phyloP scores from a whole-genome alignment of 2,888 invertebrate genomes.

The Drosophila cognata region DNA sequence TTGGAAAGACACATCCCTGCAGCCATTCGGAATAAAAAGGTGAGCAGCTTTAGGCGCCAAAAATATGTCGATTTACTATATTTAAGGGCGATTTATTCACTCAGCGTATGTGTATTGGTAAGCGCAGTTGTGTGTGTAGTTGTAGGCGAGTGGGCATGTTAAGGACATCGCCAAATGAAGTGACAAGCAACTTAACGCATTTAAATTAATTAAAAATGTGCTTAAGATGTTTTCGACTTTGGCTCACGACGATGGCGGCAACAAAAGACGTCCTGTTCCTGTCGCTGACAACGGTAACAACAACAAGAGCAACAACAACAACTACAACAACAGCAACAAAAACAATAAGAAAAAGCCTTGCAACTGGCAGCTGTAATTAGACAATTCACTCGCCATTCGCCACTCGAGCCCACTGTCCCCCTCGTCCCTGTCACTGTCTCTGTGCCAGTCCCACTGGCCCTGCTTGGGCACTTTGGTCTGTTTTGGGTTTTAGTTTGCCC shows the following conservation, averaged over 20 bases:
- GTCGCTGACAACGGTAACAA: conserved; percentile 57
- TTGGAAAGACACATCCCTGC: background rate
- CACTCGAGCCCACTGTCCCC: conserved; percentile 49
- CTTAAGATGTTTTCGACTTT: conserved; percentile 78
- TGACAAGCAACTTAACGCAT: conserved; percentile 80
- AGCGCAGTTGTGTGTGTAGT: background rate
- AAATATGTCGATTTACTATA: background rate
- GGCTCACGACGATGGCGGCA: conserved; percentile 39
- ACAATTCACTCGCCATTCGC: conserved; percentile 73
- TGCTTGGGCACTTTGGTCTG: conserved; percentile 33
- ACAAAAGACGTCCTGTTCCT: conserved; percentile 63
- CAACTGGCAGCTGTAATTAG: conserved; percentile 79
- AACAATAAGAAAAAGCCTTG: conserved; percentile 44
- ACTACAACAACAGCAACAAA: conserved; percentile 12
- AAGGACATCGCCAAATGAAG: conserved; percentile 75
- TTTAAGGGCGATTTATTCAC: background rate
- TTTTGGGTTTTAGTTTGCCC: conserved; percentile 67
- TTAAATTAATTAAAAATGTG: conserved; percentile 79
- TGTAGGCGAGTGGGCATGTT: conserved; percentile 38
- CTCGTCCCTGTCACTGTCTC: background rate
- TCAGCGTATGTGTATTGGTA: background rate
- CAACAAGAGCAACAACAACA: conserved; percentile 33
- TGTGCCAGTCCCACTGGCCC: background rate
- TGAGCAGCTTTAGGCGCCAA: background rate
- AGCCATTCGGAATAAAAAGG: background rate